Evolutionary conservation across 2,797 vertebrate species (phyloP), one percentile per base, ranked within the genome.

Genomic region (Eulemur rubriventer): DNA sequence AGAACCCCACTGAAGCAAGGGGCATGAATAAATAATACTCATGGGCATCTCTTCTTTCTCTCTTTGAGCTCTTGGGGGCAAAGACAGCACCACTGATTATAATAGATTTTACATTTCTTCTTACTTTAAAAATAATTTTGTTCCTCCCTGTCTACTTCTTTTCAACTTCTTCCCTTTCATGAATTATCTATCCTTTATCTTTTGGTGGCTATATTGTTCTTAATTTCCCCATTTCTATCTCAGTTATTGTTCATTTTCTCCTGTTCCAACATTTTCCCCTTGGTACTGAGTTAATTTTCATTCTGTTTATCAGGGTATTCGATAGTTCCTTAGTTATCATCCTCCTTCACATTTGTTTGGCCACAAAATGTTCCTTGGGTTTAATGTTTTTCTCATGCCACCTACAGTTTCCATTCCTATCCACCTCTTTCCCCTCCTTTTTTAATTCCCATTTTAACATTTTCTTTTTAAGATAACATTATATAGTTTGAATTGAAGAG

Each of bases 1-100:
- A 94, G 96, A 98, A 87, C 48, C 86, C 96, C 90, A 50, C 67
- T 0, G 48, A 95, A 95, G 89, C 91, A 72, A 83, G 65, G 26
- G 81, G 26, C 84, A 96, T 97, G 92, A 96, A 97, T 97, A 96
- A 97, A 87, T 95, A 83, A 96, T 85, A 48, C 73, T 11, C 17
- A 1, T 0, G 52, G 93, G 61, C 75, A 24, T 84, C 82, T 55
- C 57, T 41, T 84, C 82, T 85, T 80, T 86, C 50, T 94, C 78
- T 91, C 94, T 91, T 79, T 96, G 96, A 87, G 73, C 55, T 75
- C 87, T 24, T 20, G 63, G 92, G 83, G 81, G 50, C 89, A 69
- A 92, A 96, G 80, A 38, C n/a, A 89, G 80, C 16, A 84, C 50
- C 69, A 13, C 3, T 41, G 48, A 87, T 85, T 48, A 76, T 14